Conservation (phyloP, 1,140 invertebrate species). For the Mamestra configurata region DNA sequence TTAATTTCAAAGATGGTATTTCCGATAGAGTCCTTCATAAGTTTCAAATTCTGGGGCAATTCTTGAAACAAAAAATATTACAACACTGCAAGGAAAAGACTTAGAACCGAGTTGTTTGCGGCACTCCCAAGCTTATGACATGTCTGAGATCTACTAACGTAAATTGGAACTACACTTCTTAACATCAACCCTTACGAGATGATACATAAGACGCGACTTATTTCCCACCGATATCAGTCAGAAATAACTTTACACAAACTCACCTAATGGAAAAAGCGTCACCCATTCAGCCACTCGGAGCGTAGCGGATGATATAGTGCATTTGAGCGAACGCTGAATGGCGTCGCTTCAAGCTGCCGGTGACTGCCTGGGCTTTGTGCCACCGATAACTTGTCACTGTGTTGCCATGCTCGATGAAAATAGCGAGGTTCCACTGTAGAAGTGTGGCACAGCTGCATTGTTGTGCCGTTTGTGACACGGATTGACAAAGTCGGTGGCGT, state of each 20-base stretch:
- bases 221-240: constrained; percentile 1
- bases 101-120: no score
- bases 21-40: no score
- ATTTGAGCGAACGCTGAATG: constrained; percentile 43
- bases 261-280: constrained; percentile 25
- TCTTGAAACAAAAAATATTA: no score
- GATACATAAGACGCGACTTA: neutral
- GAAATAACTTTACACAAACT: constrained; percentile 23
- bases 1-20: no score
- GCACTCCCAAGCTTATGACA: no score
- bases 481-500: neutral
- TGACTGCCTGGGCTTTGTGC: constrained; percentile 14
- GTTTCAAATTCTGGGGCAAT: no score
- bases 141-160: no score
- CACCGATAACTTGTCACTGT: constrained; percentile 45
- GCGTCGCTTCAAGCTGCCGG: neutral
- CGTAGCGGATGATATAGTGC: constrained; percentile 42
- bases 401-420: constrained; percentile 25
- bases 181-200: no score
- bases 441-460: neutral
- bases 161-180: no score
- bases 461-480: constrained; percentile 13
- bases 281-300: constrained; percentile 12
- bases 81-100: no score
- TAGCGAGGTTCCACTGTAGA: neutral